Base-by-base conservation (phyloP, 2,888 invertebrate genomes). In the Platypus cylindrus region DNA sequence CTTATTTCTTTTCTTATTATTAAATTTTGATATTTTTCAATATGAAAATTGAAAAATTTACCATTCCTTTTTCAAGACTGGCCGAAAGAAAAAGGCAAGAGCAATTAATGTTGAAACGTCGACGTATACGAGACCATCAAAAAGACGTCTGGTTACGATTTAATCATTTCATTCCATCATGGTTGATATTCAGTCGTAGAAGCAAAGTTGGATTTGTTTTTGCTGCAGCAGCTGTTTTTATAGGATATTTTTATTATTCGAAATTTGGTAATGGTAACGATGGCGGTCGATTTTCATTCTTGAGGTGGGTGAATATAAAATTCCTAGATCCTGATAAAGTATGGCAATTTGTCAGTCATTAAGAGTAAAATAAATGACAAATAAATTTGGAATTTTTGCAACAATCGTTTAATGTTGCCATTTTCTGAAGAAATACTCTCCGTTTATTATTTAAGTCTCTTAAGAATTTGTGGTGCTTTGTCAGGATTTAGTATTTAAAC, bases 221-320 rank as follows among this genome's bases (percentile, higher is more conserved):
- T 17, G 71, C 70, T 3, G 65, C 71, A 9, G 72, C 72, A 26
- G 67, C 73, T 1, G 64, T 71, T 40, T 57, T 73, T 30, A 52
- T 73, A 39, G 73, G 72, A 46, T 71, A 68, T 56, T 68, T 71
- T 23, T 72, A 70, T 62, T 70, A 68, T 60, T 59, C 71, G 20
- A 69, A 66, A 45, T 68, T 69, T 34, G 51, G 54, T 32, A 51
- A 69, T 34, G 51, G 54, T 32, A 51, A 52, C 7, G 59, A 54
- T 38, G 45, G 40, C n/a, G n/a, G n/a, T 20, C 46, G 49, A 45
- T 42, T 53, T 43, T 48, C 52, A 37, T 44, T 55, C 45, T 45
- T 51, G 43, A 55, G 53, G 60, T 59, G 50, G 54, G 56, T 47
- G 26, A 32, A 7, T 15, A n/a, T n/a, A n/a, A n/a, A n/a, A n/a